phyloP scores from a whole-genome alignment of 2,113 vertebrate genomes.

The Hyla sarda region DNA sequence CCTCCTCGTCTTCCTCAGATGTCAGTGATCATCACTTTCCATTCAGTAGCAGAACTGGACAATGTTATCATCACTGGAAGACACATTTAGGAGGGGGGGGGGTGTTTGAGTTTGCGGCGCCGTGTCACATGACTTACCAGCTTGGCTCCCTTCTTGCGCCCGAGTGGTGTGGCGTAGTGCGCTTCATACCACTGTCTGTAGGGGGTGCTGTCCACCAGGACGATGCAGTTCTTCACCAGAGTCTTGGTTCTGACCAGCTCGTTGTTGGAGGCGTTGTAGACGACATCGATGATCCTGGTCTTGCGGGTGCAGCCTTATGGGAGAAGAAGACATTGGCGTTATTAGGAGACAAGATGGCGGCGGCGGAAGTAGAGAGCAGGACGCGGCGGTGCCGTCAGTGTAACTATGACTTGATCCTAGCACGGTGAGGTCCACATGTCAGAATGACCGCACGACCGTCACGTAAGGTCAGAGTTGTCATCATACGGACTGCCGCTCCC shows the following conservation, averaged over 20 bases:
- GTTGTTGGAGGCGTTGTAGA: conserved; percentile 98
- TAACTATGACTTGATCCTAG: conserved; percentile 66
- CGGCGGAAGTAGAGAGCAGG: accelerated
- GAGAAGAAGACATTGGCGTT: background rate
- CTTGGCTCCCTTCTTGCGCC: conserved; percentile 97
- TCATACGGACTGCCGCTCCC: conserved; percentile 58
- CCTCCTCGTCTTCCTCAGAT: conserved; percentile 79
- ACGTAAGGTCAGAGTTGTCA: conserved; percentile 62
- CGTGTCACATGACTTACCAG: conserved; percentile 75
- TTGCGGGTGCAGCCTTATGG: conserved; percentile 92
- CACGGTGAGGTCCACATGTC: conserved; percentile 55
- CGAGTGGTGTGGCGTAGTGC: conserved; percentile 92
- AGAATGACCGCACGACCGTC: conserved; percentile 38
- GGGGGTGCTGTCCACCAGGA: conserved; percentile 91
- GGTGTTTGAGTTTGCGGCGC: background rate
- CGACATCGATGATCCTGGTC: conserved; percentile 96
- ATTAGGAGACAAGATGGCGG: background rate
- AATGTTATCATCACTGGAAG: conserved; percentile 86
- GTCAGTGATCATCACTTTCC: conserved; percentile 74
- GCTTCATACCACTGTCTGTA: conserved; percentile 98
- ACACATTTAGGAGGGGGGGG: no score
- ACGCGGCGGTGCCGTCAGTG: conserved; percentile 54
- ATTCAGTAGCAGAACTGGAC: conserved; percentile 96
- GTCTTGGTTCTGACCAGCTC: conserved; percentile 98
- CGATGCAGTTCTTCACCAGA: conserved; percentile 96